Conservation (phyloP, 2,797 vertebrate genomes). For the Jordanella pulchra region DNA sequence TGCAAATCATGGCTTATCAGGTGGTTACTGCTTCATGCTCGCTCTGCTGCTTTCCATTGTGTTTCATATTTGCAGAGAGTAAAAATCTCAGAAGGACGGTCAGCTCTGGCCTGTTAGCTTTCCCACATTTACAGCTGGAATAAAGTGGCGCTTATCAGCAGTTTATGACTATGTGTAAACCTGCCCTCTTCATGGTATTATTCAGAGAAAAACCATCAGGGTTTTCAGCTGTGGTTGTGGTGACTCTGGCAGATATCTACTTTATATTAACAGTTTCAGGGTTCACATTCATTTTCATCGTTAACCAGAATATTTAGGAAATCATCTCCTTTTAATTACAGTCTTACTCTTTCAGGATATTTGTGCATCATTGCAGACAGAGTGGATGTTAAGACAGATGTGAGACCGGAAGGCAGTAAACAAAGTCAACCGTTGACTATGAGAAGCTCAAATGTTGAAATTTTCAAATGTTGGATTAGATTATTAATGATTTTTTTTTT, state of each 20-base stretch:
- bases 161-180: conserved; percentile 28
- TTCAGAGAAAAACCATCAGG: conserved; percentile 6
- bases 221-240: not conserved
- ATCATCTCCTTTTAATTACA: too few species aligned
- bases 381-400: too few species aligned
- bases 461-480: too few species aligned
- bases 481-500: too few species aligned
- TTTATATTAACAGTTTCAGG: not conserved
- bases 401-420: not conserved
- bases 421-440: not conserved
- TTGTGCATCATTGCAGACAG: too few species aligned
- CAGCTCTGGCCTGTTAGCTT: conserved; percentile 11
- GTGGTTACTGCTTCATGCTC: not conserved
- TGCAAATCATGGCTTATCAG: not conserved
- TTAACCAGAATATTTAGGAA: too few species aligned
- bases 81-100: conserved; percentile 21
- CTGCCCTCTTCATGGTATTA: not conserved
- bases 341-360: too few species aligned
- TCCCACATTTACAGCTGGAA: conserved; percentile 38
- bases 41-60: not conserved
- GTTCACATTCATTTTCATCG: too few species aligned
- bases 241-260: not conserved
- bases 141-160: conserved; percentile 42
- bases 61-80: conserved; percentile 8
- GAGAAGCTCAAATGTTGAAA: too few species aligned